These are phyloP conservation scores for Panagrolaimus sp. DNA, from an alignment of 1,140 invertebrate genomes.

Conservation along the genomic window DNA sequence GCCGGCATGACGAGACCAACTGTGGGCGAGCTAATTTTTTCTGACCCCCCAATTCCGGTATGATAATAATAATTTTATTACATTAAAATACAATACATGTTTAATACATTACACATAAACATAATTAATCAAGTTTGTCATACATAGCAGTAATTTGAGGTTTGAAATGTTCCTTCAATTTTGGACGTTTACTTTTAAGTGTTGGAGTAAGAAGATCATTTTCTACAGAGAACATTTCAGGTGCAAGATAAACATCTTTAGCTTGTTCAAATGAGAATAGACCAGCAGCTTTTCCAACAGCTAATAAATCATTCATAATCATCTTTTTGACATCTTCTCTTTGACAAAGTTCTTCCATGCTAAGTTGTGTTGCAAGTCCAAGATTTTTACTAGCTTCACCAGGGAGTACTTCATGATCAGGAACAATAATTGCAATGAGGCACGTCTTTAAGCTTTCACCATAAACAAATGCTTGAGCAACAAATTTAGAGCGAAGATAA, in stretches of 20 bases:
- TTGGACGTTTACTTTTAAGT: slow-evolving; percentile 75
- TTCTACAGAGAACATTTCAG: slow-evolving; percentile 82
- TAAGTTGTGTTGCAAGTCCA: slow-evolving; percentile 64
- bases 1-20: too few relatives aligned
- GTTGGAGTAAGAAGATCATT: slow-evolving; percentile 93
- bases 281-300: slow-evolving; percentile 78
- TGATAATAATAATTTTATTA: too few relatives aligned
- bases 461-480: slow-evolving; percentile 64
- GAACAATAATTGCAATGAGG: slow-evolving; percentile 86
- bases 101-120: too few relatives aligned
- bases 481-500: slow-evolving; percentile 61
- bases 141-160: slow-evolving; percentile 42
- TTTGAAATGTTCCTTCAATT: slow-evolving; percentile 51
- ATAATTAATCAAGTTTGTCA: slow-evolving; percentile 3
- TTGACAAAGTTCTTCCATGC: slow-evolving; percentile 78
- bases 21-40: too few relatives aligned
- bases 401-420: slow-evolving; percentile 75
- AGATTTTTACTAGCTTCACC: slow-evolving; percentile 21
- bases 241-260: slow-evolving; percentile 70
- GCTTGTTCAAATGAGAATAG: slow-evolving; percentile 93
- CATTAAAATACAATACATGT: too few relatives aligned
- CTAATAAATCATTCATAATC: slow-evolving; percentile 80
- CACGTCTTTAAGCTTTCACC: slow-evolving; percentile 72
- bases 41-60: too few relatives aligned
- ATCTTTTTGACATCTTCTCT: slow-evolving; percentile 77